Evolutionary conservation across 2,113 vertebrate species (phyloP), one percentile per base, ranked within the genome.

Genomic region (Camelus dromedarius): DNA sequence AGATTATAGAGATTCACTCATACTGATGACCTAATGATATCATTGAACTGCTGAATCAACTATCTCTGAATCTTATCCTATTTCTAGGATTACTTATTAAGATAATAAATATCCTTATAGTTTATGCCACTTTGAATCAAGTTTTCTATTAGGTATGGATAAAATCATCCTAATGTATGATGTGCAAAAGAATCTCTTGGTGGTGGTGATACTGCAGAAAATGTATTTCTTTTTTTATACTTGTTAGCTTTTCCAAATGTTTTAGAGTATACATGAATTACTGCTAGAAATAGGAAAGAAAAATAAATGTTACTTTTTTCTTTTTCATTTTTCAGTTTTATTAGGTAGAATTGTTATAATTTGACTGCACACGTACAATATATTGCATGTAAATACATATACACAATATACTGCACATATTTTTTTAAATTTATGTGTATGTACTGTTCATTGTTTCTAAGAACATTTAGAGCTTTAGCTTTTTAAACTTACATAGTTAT

Each of bases 211-310:
- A 66, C 54, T 77, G n/a, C 3, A 56, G n/a, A 56, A 28, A 20
- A 2, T 85, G 85, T 76, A n/a, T 69, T 93, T 70, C 28, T 48
- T 62, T 86, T 58, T 67, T 86, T 60, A 66, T 85, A 42, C 20
- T 77, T 67, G 11, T 14, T 86, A 56, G 15, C 1, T 75, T 77
- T 92, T 56, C 10, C 52, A 86, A 86, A 56, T 86, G 5, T 69
- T 92, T 93, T 85, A 93, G 28, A 85, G 24, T 85, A 26, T 28
- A 93, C 38, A 77, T 6, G 8, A 76, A 86, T 28, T 93, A 42
- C 13, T 58, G 50, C 60, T 79, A 79, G n/a, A 93, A 79, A 69
- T 79, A 46, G 22, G 16, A 58, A 85, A 66, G 18, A 54, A 42
- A 56, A 85, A 60, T 58, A 93, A n/a, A 67, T 35, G 28, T 50